Evolutionary conservation across 2,888 invertebrate genomes (phyloP).

Genomic region (Microplitis manilae): DNA sequence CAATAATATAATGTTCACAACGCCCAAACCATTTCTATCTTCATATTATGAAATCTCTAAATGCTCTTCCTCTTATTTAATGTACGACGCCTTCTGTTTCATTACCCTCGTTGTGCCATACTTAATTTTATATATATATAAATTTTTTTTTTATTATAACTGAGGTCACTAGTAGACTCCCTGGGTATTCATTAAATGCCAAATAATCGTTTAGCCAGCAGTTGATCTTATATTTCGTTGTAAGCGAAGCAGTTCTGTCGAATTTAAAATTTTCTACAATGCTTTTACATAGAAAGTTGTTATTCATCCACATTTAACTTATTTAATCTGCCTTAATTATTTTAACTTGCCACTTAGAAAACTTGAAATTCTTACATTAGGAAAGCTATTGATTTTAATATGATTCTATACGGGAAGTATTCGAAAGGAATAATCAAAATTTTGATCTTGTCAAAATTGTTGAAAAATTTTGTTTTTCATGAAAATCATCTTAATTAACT

Average conservation of each 20-base stretch:
- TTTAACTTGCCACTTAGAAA: not conserved
- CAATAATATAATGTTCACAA: conserved; percentile 3
- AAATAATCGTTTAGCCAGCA: conserved; percentile 61
- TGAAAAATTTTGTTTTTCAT: too few relatives aligned
- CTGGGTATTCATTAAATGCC: conserved; percentile 58
- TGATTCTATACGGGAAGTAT: too few relatives aligned
- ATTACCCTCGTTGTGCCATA: not conserved
- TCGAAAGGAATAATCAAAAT: too few relatives aligned
- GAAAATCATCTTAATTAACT: too few relatives aligned
- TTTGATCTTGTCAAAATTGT: too few relatives aligned
- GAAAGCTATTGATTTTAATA: too few relatives aligned
- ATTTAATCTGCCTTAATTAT: not conserved
- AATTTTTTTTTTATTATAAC: conserved; percentile 31
- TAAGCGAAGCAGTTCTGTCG: conserved; percentile 60
- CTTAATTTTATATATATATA: not conserved
- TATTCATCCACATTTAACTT: not conserved
- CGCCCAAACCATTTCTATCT: conserved; percentile 15
- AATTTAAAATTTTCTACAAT: conserved; percentile 53
- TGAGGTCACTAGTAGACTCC: conserved; percentile 41
- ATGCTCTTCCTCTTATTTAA: conserved; percentile 22
- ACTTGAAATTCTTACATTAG: too few relatives aligned
- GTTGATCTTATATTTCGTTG: conserved; percentile 59
- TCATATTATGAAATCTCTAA: conserved; percentile 2
- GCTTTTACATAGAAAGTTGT: conserved; percentile 52
- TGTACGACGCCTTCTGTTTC: conserved; percentile 27